These are phyloP conservation scores for Excalfactoria chinensis DNA, from an alignment of 2,113 vertebrate genomes.

Conservation along the genomic window DNA sequence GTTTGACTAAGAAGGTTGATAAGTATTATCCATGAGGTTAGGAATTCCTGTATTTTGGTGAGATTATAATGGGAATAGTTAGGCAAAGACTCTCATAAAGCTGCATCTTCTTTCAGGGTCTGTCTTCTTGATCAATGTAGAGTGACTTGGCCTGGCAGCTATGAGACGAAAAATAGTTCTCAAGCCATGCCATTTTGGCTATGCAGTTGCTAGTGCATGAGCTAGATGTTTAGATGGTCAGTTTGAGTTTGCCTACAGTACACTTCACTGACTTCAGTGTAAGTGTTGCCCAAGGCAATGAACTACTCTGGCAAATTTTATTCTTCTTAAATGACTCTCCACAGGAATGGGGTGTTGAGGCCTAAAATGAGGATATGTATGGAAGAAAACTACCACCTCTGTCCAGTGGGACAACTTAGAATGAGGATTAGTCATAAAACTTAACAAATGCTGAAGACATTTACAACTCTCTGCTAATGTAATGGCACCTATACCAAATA, in stretches of 20 bases:
- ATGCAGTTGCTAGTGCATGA: accelerated
- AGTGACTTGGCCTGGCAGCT: accelerated
- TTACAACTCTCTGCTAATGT: conserved; percentile 72
- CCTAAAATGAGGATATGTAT: not conserved
- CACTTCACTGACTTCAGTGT: not conserved
- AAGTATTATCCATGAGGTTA: not conserved
- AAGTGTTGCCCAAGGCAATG: not conserved
- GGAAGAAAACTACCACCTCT: conserved; percentile 38
- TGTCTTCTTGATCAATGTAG: not conserved
- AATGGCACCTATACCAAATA: conserved; percentile 70
- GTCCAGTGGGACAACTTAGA: conserved; percentile 58
- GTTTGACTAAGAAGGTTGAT: not conserved
- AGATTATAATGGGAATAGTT: not conserved
- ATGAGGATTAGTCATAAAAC: conserved; percentile 70
- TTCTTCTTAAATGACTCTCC: not conserved
- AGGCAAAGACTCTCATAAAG: not conserved
- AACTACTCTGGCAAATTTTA: not conserved
- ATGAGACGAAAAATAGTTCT: not conserved
- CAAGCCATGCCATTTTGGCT: not conserved
- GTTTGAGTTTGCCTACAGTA: not conserved
- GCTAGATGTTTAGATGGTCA: not conserved
- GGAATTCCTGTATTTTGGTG: not conserved
- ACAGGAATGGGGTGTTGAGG: not conserved
- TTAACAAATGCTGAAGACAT: conserved; percentile 76
- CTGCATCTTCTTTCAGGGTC: not conserved